Evolutionary conservation across 2,888 invertebrate genomes (phyloP).

Genomic region (Graphium colonna): DNA sequence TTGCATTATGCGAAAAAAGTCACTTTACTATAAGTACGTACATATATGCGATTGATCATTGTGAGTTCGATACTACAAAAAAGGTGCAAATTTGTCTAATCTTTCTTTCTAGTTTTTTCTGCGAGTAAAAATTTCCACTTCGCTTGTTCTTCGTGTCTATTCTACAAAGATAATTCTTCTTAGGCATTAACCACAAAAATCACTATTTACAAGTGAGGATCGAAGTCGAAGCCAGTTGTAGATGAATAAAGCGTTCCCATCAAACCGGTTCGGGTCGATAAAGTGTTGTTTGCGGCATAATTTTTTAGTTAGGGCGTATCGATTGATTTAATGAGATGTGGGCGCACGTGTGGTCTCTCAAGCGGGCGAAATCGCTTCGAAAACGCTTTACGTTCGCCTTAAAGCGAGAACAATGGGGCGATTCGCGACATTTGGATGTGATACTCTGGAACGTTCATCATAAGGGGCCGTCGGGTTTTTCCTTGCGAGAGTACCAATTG

Average conservation of each 20-base stretch:
- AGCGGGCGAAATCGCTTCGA: constrained; percentile 52
- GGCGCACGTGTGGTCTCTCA: constrained; percentile 73
- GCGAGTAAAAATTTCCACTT: no score
- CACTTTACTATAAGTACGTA: no score
- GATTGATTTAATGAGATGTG: constrained; percentile 77
- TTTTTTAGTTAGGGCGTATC: constrained; percentile 70
- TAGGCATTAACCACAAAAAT: no score
- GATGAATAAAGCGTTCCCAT: constrained; percentile 39
- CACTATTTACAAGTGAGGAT: no score
- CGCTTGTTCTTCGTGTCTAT: no score
- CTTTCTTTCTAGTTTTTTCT: no score
- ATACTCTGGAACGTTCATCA: not conserved
- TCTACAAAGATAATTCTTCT: no score
- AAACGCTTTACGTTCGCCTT: constrained; percentile 52
- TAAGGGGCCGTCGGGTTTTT: constrained; percentile 29
- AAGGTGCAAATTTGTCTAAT: no score
- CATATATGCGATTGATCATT: no score
- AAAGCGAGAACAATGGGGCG: constrained; percentile 66
- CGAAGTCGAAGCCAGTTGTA: constrained; percentile 7
- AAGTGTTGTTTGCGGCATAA: constrained; percentile 62
- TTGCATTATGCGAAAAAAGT: no score
- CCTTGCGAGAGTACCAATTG: constrained; percentile 43
- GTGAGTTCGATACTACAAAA: no score
- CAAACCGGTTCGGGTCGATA: constrained; percentile 54
- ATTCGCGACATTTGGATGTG: constrained; percentile 41